A percentile compares a stretch with the other conserved stretches of the same genome.
Evolutionary conservation across 1,140 invertebrate species (phyloP).

Genomic region (Hydropsyche tenuis): DNA sequence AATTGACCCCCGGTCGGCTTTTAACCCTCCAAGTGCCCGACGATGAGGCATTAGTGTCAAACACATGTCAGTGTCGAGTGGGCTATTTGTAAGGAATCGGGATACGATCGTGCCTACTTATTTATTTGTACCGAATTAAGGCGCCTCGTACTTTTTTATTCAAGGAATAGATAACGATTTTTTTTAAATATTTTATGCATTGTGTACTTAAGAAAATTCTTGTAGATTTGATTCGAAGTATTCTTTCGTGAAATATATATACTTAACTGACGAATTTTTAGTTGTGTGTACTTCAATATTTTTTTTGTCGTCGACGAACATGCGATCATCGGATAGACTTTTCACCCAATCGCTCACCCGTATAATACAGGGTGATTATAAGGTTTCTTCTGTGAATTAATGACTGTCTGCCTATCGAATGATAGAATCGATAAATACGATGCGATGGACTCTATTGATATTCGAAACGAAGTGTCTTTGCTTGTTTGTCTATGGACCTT

Average conservation of each 20-base stretch:
- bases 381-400: conserved; percentile 40
- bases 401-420: conserved; percentile 33
- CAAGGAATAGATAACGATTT: too few relatives aligned
- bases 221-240: too few relatives aligned
- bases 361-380: conserved; percentile 38
- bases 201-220: too few relatives aligned
- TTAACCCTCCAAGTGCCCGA: conserved; percentile 6
- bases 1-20: conserved; percentile 8
- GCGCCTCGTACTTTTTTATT: too few relatives aligned
- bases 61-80: conserved; percentile 40
- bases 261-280: too few relatives aligned
- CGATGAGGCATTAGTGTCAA: conserved; percentile 41
- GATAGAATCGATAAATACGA: conserved; percentile 39
- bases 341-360: conserved; percentile 37
- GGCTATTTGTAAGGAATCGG: conserved; percentile 40
- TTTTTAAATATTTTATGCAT: too few relatives aligned
- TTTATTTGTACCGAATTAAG: not conserved
- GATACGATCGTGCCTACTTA: conserved; percentile 7
- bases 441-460: conserved; percentile 34
- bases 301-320: conserved; percentile 6
- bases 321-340: conserved; percentile 10
- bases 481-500: conserved; percentile 14
- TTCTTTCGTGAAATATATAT: too few relatives aligned
- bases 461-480: conserved; percentile 32
- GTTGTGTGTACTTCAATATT: not conserved